Evolutionary conservation across 2,113 vertebrate genomes (phyloP).

Genomic region (Thamnophis sirtalis): DNA sequence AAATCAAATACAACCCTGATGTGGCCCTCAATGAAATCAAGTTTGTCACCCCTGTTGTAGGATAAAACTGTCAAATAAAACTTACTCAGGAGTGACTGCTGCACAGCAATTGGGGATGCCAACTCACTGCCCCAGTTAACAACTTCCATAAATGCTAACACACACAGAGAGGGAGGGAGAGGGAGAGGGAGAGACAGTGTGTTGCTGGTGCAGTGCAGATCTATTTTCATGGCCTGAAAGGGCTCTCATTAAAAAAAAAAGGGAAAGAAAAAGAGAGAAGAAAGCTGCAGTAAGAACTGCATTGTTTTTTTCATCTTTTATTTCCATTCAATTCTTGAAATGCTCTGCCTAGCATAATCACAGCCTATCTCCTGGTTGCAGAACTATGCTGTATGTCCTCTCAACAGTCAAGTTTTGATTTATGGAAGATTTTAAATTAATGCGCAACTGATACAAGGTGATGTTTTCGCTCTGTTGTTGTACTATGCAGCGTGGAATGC

Average conservation of each 20-base stretch:
- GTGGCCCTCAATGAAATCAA: too few relatives aligned
- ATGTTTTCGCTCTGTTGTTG: neutral
- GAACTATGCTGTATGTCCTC: slow-evolving; percentile 12
- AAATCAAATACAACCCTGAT: too few relatives aligned
- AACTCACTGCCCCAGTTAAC: neutral
- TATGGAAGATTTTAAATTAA: neutral
- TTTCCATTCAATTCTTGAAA: slow-evolving; percentile 11
- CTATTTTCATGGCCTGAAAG: slow-evolving; percentile 4
- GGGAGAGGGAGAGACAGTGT: too few relatives aligned
- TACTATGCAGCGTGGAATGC: neutral
- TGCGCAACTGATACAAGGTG: neutral
- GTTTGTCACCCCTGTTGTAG: too few relatives aligned
- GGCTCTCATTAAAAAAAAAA: neutral
- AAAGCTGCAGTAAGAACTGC: slow-evolving; percentile 2
- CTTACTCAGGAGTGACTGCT: neutral
- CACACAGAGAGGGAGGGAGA: too few relatives aligned
- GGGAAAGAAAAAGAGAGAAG: neutral
- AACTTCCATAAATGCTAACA: neutral
- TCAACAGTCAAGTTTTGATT: neutral
- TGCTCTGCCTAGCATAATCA: slow-evolving; percentile 14
- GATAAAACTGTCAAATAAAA: neutral
- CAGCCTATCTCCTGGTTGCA: slow-evolving; percentile 8
- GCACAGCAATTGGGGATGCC: neutral
- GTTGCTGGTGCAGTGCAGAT: neutral
- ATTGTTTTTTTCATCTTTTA: slow-evolving; percentile 10